phyloP scores from a whole-genome alignment of 2,888 invertebrate species.

The Syrphus vitripennis region DNA sequence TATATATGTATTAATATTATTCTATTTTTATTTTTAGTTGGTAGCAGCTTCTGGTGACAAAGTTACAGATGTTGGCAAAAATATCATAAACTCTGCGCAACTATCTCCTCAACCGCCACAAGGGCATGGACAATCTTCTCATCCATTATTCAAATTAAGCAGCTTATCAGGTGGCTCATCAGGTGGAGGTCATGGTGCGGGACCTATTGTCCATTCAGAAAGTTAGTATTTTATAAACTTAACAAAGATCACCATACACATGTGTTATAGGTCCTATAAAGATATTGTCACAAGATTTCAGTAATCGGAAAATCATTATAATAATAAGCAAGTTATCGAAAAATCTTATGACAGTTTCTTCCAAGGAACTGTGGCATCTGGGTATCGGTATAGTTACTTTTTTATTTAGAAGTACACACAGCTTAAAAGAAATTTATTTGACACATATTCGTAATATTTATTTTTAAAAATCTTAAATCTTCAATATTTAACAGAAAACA shows the following conservation, averaged over 20 bases:
- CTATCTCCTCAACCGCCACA: slow-evolving; percentile 82
- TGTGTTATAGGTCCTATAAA: too few species aligned
- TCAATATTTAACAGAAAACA: too few species aligned
- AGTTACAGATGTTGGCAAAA: slow-evolving; percentile 89
- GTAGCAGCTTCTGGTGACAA: slow-evolving; percentile 90
- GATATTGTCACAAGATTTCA: too few species aligned
- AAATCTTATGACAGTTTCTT: too few species aligned
- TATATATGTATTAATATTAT: slow-evolving; percentile 73
- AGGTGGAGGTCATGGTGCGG: slow-evolving; percentile 74
- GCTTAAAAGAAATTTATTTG: too few species aligned
- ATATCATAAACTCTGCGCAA: slow-evolving; percentile 89
- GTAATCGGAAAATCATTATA: too few species aligned
- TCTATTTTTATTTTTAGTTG: slow-evolving; percentile 80
- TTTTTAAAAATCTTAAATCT: too few species aligned
- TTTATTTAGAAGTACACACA: too few species aligned
- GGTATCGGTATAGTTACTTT: too few species aligned
- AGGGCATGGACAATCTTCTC: slow-evolving; percentile 75
- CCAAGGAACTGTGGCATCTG: too few species aligned
- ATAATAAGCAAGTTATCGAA: too few species aligned
- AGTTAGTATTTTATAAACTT: slow-evolving; percentile 76
- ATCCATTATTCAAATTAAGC: slow-evolving; percentile 78
- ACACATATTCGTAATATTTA: too few species aligned
- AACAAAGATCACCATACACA: background rate
- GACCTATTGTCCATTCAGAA: slow-evolving; percentile 78
- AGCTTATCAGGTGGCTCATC: slow-evolving; percentile 79